Conservation (phyloP, 1,140 invertebrate species). For the Rhyacophila brunnea region DNA sequence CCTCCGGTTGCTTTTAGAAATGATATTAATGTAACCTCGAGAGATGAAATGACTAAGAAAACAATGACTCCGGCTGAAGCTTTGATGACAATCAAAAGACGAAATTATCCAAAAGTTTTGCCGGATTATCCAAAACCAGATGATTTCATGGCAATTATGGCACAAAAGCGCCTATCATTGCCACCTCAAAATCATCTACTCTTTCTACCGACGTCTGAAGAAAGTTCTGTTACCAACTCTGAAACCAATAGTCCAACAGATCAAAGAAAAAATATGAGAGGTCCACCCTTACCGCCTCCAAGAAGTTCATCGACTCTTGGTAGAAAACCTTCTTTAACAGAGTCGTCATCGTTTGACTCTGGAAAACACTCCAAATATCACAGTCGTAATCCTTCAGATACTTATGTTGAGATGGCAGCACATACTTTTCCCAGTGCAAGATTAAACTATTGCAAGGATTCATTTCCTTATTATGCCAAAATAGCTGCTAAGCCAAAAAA, state of each 20-base stretch:
- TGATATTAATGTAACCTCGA: conserved; percentile 74
- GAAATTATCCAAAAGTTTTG: conserved; percentile 80
- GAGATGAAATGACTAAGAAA: conserved; percentile 47
- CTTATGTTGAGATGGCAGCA: conserved; percentile 43
- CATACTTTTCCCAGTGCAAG: conserved; percentile 41
- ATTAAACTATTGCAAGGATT: conserved; percentile 8
- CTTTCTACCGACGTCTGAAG: conserved; percentile 42
- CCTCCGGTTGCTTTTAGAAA: conserved; percentile 54
- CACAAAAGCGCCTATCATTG: conserved; percentile 56
- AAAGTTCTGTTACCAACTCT: conserved; percentile 40
- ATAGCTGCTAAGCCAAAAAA: conserved; percentile 21
- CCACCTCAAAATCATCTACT: conserved; percentile 50
- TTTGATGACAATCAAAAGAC: conserved; percentile 67
- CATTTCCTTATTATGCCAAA: conserved; percentile 18
- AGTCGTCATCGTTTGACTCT: conserved; percentile 45
- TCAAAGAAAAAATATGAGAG: conserved; percentile 40
- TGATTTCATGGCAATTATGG: conserved; percentile 33
- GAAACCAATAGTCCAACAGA: conserved; percentile 44
- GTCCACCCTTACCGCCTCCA: conserved; percentile 65
- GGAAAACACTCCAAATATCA: conserved; percentile 34
- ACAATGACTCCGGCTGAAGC: conserved; percentile 66
- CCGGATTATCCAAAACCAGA: conserved; percentile 64
- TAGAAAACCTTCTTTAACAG: conserved; percentile 46
- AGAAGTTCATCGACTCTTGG: conserved; percentile 62
- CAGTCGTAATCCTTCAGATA: conserved; percentile 11